Base-by-base conservation (phyloP, 2,113 vertebrate species). In the Ictalurus punctatus region DNA sequence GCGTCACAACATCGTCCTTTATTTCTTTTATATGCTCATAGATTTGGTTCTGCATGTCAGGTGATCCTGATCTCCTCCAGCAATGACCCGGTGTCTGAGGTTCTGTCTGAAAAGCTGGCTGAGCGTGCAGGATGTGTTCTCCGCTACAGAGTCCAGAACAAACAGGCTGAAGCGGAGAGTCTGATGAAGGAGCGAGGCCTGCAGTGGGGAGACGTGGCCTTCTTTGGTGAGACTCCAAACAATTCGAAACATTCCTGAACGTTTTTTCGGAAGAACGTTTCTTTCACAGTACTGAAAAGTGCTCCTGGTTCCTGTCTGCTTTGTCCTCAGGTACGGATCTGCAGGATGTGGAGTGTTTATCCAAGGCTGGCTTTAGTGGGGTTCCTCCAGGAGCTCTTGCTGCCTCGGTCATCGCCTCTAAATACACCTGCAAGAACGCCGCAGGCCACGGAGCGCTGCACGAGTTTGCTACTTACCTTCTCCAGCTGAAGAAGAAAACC, bases 401-500 rank as follows among this genome's bases (percentile, higher is more conserved):
- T 0, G 73, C 94, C 0, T 96, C 95, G 69, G 93, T 95, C 83
- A 96, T 97, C 16, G 96, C 97, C 0, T 95, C 96, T 0, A 96
- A 95, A 23, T 98, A 98, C 89, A 96, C 95, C 7, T 98, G 98
- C 88, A 95, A 84, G 81, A 92, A 88, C 0, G 56, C 0, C 0
- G 96, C 96, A 0, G 98, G 97, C 10, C 92, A 71, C 0, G 97
- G 97, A 0, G 97, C 97, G 0, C 74, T 98, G 83, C 91, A 96
- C 21, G 97, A 99, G 93, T 98, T 99, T 27, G 94, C 95, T 0
- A 96, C 98, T 7, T 95, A 98, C 93, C 95, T 99, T 84, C 96
- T 95, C 61, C 94, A 96, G 34, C 93, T 97, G 56, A 93, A 96
- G 30, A 93, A 96, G 74, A 97, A 96, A 86, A 95, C 95, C 27